Evolutionary conservation across 2,888 invertebrate genomes (phyloP), one percentile per base, ranked within the genome.

Genomic region (Phytoseiulus persimilis): DNA sequence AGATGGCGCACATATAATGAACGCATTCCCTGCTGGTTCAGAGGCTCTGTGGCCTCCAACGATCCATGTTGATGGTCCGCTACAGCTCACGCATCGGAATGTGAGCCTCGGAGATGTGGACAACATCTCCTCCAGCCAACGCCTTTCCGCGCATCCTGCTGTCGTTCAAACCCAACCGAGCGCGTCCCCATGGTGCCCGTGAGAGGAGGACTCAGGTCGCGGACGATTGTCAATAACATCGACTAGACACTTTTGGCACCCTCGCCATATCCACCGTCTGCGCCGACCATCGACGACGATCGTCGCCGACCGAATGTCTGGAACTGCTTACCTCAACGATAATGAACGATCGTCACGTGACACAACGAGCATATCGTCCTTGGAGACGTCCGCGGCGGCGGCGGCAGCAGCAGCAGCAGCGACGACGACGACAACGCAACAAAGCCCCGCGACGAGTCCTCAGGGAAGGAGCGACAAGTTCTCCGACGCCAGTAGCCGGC

Each of bases 271-370:
- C 18, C 65, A 23, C 65, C 65, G 65, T 18, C 65, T 65, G 11
- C 65, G 23, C 23, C 65, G 65, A 65, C 65, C 18, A 65, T 65
- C 65, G 65, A 65, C 65, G 18, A 65, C 18, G 5, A 18, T 65
- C 65, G 65, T 28, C 65, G 65, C 14, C 65, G 65, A 65, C 65
- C 11, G 65, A 28, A 65, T 65, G 65, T 65, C 65, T 65, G 65
- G 65, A 65, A 65, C 65, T 65, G 65, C 65, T 65, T 65, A 65
- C 65, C 65, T 65, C 65, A 65, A 65, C 65, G 65, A 65, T 65
- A 65, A 65, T 65, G 65, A 65, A 65, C 65, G 65, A 65, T 65
- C 65, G 65, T 65, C 65, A 65, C 28, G 65, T 65, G 65, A 65
- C 65, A 23, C 65, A 65, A 65, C 65, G 65, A 65, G 18, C 65